Conservation (phyloP, 37 sponge, comb jelly and placozoan genomes). For the Chondrosia reniformis region DNA sequence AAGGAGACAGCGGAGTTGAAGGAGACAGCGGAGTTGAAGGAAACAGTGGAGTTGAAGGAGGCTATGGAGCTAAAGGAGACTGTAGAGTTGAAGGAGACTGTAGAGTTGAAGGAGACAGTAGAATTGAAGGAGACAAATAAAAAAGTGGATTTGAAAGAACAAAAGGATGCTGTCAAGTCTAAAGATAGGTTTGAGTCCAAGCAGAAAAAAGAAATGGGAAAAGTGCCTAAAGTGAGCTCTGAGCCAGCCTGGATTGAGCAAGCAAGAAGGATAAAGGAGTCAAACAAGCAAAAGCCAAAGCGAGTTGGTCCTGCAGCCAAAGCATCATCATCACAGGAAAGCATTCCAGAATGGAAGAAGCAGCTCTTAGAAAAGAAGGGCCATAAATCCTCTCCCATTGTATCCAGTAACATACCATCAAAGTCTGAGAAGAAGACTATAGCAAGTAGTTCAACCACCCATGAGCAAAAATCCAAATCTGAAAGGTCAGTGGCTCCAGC, state of each 20-base stretch:
- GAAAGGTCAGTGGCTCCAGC: not conserved
- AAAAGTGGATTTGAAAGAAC: too few species aligned
- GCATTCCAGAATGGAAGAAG: conserved; percentile 66
- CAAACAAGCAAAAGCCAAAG: conserved; percentile 7
- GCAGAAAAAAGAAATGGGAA: too few species aligned
- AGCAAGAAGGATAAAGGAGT: conserved; percentile 6
- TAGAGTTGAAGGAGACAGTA: too few species aligned
- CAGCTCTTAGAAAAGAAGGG: conserved; percentile 40
- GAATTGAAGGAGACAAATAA: too few species aligned
- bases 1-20: too few species aligned
- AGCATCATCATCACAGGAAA: not conserved
- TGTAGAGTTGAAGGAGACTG: too few species aligned
- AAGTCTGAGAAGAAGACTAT: not conserved
- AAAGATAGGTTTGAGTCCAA: too few species aligned
- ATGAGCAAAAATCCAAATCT: not conserved
- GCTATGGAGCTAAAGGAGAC: too few species aligned
- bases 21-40: too few species aligned
- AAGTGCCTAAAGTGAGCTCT: too few species aligned
- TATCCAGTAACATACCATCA: not conserved
- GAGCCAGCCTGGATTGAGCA: conserved; percentile 11
- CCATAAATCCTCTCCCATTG: conserved; percentile 4
- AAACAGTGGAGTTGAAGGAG: too few species aligned
- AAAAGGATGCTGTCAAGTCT: too few species aligned
- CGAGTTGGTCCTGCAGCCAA: not conserved
- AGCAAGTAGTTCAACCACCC: not conserved